Evolutionary conservation across 2,888 invertebrate species (phyloP).

Genomic region (Ennomos erosarius): DNA sequence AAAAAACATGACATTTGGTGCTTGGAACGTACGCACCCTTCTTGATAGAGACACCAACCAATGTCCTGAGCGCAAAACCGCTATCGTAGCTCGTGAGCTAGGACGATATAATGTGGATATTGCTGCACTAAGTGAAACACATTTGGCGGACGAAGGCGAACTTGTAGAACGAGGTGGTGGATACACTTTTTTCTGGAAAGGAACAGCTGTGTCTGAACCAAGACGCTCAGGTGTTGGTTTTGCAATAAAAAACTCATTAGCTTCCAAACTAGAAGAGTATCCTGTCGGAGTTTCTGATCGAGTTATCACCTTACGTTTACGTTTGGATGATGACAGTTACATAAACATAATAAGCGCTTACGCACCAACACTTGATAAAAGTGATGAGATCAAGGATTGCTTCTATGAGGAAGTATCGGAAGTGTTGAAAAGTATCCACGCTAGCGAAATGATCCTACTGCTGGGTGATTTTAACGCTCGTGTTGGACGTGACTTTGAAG

Average conservation of each 20-base stretch:
- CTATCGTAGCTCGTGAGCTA: too few relatives aligned
- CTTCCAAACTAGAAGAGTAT: constrained; percentile 17
- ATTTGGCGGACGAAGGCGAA: too few relatives aligned
- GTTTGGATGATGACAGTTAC: constrained; percentile 35
- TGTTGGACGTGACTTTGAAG: constrained; percentile 16
- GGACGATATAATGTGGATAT: too few relatives aligned
- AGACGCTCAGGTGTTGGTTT: constrained; percentile 36
- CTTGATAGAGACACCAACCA: too few relatives aligned
- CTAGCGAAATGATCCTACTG: constrained; percentile 11
- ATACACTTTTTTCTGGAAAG: too few relatives aligned
- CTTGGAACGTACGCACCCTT: too few relatives aligned
- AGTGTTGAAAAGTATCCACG: neutral
- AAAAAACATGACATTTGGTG: too few relatives aligned
- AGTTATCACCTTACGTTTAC: constrained; percentile 31
- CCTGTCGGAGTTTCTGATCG: constrained; percentile 31
- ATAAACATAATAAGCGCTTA: constrained; percentile 45
- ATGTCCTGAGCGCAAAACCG: too few relatives aligned
- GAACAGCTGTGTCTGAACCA: constrained; percentile 20
- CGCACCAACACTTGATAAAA: constrained; percentile 39
- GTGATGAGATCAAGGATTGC: constrained; percentile 34
- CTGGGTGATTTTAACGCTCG: constrained; percentile 17
- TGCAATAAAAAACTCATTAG: constrained; percentile 30
- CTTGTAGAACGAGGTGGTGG: too few relatives aligned
- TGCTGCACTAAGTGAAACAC: too few relatives aligned
- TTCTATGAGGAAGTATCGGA: constrained; percentile 36